phyloP scores from a whole-genome alignment of 2,797 vertebrate species.

The Garrulus glandarius region DNA sequence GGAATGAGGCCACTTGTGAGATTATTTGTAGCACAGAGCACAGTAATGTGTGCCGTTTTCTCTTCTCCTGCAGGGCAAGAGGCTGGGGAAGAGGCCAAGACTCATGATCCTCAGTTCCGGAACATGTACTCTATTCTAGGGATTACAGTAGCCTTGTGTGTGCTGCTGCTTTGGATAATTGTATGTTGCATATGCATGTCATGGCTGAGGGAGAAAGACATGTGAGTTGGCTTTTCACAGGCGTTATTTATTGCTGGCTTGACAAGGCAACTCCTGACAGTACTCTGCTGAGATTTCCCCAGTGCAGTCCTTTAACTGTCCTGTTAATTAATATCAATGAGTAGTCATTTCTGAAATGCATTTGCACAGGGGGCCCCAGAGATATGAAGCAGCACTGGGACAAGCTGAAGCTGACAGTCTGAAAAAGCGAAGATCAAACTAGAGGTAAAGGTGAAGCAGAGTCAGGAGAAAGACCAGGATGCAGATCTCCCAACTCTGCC shows the following conservation, averaged over 20 bases:
- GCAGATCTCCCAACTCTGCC: not conserved
- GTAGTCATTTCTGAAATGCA: not conserved
- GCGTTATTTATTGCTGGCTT: not conserved
- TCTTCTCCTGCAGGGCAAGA: not conserved
- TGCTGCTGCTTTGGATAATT: not conserved
- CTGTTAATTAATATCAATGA: not conserved
- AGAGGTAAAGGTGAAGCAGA: not conserved
- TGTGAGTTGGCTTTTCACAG: not conserved
- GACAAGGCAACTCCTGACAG: not conserved
- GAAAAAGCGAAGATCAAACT: not conserved
- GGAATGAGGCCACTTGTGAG: not conserved
- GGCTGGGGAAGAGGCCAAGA: not conserved
- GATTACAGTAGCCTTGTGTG: not conserved
- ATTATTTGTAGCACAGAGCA: not conserved
- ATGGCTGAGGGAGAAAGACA: not conserved
- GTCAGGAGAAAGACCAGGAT: not conserved
- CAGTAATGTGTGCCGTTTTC: not conserved
- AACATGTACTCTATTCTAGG: not conserved
- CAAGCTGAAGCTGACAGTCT: not conserved
- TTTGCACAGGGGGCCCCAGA: not conserved
- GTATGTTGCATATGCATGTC: not conserved
- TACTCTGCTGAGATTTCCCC: not conserved
- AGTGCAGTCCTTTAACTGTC: not conserved
- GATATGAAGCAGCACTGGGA: not conserved
- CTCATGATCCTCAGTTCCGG: fast-evolving